Base-by-base conservation (phyloP, 2,113 vertebrate genomes). In the Tiliqua scincoides region DNA sequence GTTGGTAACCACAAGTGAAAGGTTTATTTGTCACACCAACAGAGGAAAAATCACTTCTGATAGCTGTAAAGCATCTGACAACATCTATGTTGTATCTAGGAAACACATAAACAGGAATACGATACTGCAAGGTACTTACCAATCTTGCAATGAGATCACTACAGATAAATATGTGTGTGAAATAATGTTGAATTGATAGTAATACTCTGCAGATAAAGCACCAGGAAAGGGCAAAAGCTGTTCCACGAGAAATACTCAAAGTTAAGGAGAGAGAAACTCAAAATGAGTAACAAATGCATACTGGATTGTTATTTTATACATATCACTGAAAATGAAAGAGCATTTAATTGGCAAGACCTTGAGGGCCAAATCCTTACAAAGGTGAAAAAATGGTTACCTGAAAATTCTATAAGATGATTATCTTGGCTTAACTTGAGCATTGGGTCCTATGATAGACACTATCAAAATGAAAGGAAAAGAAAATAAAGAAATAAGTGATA, bases 391-490 rank as follows among this genome's bases (percentile, higher is more conserved):
- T 85, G 52, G 4, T 48, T 52, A 76, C 8, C 15, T 87, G 35
- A 37, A 59, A 43, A 35, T 18, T 74, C n/a, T 32, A 18, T 40
- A 23, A n/a, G 32, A n/a, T 25, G 25, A 70, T 37, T 30, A 3
- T 30, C 89, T 20, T 14, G 82, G 43, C 79, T 88, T 85, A 83
- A 57, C 88, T 89, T 83, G 63, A 75, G 63, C 20, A 12, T 23
- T 73, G 52, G 27, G 21, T 57, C 23, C 68, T 74, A 40, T 37
- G 30, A 65, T 75, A n/a, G 5, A 5, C 78, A 17, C 63, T 23
- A 77, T 48, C 40, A 40, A 88, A 0, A 90, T 40, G 80, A 78
- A 86, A 84, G 76, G 63, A 84, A 85, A 89, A 90, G 80, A 79
- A 85, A 76, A n/a, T 59, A 61, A 84, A n/a, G n/a, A n/a, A n/a